These are phyloP conservation scores for Cheilosia scutellata DNA, from an alignment of 2,888 invertebrate species.

Conservation along the genomic window DNA sequence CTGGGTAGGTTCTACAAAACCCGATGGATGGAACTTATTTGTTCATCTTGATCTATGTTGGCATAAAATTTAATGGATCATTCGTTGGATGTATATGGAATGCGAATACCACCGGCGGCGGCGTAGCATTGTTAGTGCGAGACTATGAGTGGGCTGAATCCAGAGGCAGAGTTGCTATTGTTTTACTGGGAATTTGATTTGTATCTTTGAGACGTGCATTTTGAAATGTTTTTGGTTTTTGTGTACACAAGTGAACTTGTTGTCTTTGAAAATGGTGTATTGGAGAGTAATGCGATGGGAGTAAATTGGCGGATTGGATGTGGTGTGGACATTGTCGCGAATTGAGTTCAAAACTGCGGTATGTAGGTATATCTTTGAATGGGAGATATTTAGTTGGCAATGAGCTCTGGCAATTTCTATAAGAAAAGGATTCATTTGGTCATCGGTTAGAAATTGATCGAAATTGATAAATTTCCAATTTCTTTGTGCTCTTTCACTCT, in stretches of 20 bases:
- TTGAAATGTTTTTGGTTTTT: constrained; percentile 66
- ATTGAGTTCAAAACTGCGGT: too few relatives aligned
- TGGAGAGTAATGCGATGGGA: not conserved
- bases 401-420: too few relatives aligned
- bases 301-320: not conserved
- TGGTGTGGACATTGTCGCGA: constrained; percentile 22
- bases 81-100: constrained; percentile 72
- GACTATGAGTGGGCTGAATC: constrained; percentile 39
- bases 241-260: constrained; percentile 64
- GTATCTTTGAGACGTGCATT: constrained; percentile 49
- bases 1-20: constrained; percentile 77
- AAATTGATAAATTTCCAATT: too few relatives aligned
- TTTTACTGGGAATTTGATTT: constrained; percentile 43
- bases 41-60: constrained; percentile 82
- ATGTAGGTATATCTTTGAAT: too few relatives aligned
- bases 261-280: constrained; percentile 49
- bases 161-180: constrained; percentile 55
- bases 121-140: constrained; percentile 23
- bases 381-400: too few relatives aligned
- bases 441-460: too few relatives aligned
- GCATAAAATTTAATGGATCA: constrained; percentile 82
- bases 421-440: too few relatives aligned
- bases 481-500: too few relatives aligned
- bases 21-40: constrained; percentile 78
- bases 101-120: constrained; percentile 59